Percentiles rank a stretch among this genome's conserved stretches.
Evolutionary conservation across 2,888 invertebrate genomes (phyloP).

Genomic region (Tanytarsus gracilentus): DNA sequence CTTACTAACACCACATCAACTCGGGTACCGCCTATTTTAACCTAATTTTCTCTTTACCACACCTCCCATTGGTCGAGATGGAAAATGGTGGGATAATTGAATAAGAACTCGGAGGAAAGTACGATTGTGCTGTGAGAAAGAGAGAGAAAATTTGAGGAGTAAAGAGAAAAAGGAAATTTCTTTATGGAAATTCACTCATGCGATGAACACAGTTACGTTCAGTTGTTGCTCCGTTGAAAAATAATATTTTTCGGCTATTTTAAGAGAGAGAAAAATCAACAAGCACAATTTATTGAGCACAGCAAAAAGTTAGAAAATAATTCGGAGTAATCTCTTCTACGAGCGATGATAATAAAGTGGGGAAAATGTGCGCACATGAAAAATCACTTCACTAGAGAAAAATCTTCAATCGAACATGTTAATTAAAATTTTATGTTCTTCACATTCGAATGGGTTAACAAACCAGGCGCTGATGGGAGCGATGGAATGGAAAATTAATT

Average conservation of each 20-base stretch:
- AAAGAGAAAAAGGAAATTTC: background rate
- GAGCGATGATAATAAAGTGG: background rate
- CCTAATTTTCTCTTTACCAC: background rate
- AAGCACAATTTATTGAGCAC: no score
- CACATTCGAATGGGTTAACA: background rate
- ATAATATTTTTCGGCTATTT: background rate
- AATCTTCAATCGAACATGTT: conserved; percentile 13
- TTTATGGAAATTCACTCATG: background rate
- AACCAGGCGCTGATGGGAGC: background rate
- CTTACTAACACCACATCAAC: background rate
- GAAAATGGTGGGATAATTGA: conserved; percentile 23
- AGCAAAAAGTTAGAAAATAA: conserved; percentile 1
- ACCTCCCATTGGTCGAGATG: background rate
- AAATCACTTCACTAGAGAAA: conserved; percentile 13
- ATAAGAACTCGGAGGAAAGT: background rate
- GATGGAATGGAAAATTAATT: conserved; percentile 25
- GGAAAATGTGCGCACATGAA: conserved; percentile 4
- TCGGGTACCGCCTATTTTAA: background rate
- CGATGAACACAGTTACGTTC: background rate
- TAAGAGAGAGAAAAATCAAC: background rate
- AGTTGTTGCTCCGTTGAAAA: conserved; percentile 16
- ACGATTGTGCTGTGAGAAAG: background rate
- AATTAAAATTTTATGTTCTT: conserved; percentile 20
- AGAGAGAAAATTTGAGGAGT: background rate
- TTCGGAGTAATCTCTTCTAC: conserved; percentile 5